Conservation (phyloP, 2,113 vertebrate species). For the Peromyscus leucopus region DNA sequence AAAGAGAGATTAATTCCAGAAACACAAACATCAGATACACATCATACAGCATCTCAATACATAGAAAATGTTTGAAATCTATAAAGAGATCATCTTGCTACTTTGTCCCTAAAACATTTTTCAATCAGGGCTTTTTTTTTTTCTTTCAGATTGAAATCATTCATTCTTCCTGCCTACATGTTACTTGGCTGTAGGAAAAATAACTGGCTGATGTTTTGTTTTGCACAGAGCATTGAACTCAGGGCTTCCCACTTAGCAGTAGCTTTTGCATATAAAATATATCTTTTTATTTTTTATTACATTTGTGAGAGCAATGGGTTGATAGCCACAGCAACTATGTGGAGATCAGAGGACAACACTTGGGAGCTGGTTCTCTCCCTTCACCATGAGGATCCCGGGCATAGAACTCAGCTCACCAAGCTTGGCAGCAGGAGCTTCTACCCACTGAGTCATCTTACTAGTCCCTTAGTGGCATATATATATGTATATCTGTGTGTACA, state of each 20-base stretch:
- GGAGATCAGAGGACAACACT: neutral
- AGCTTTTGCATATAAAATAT: neutral
- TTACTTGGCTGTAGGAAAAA: slow-evolving; percentile 30
- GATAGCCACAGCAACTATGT: neutral
- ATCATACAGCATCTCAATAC: slow-evolving; percentile 42
- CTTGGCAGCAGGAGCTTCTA: neutral
- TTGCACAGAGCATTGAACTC: neutral
- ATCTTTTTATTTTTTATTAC: neutral
- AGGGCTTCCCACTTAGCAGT: neutral
- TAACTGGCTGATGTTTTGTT: neutral
- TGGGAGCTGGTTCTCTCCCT: neutral
- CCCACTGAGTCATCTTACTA: neutral
- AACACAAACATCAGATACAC: slow-evolving; percentile 75
- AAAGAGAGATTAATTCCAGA: slow-evolving; percentile 78
- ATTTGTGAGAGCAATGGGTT: neutral
- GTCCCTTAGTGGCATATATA: neutral
- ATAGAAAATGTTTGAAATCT: slow-evolving; percentile 52
- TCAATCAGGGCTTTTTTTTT: neutral
- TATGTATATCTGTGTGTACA: neutral
- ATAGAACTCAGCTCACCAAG: neutral
- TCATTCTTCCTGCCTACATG: neutral
- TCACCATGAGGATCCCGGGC: neutral
- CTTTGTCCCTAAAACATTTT: slow-evolving; percentile 70
- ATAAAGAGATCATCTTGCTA: neutral
- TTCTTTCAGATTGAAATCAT: neutral